A percentile compares a stretch with the other conserved stretches of the same genome.
Conservation (phyloP, 2,797 vertebrate species). For the Micromesistius poutassou region DNA sequence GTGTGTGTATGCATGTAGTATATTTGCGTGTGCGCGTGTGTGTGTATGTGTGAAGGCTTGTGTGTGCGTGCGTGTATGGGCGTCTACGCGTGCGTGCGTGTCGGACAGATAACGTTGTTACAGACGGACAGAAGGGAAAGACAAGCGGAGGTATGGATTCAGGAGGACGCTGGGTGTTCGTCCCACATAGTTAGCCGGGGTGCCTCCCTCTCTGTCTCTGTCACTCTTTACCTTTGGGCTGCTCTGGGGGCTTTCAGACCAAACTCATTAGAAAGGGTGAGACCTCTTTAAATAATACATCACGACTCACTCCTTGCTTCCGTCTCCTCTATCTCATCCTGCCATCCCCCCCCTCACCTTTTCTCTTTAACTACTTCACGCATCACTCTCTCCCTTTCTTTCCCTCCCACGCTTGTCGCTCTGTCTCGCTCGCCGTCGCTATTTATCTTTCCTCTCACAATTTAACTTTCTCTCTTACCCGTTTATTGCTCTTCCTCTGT, state of each 20-base stretch:
- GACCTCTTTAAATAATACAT: conserved; percentile 85
- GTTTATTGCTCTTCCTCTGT: conserved; percentile 49
- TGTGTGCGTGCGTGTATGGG: not conserved
- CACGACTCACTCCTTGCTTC: conserved; percentile 60
- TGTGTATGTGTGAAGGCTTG: not conserved
- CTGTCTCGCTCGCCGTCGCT: conserved; percentile 5
- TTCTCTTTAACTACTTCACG: conserved; percentile 35
- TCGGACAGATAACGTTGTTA: too few relatives aligned
- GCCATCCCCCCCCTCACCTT: conserved; percentile 27
- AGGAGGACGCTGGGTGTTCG: conserved; percentile 51
- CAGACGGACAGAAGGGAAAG: not conserved
- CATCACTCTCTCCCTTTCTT: conserved; percentile 23
- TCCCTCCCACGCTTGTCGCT: conserved; percentile 16
- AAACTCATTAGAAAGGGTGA: conserved; percentile 80
- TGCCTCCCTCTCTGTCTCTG: conserved; percentile 46
- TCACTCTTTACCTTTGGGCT: conserved; percentile 61
- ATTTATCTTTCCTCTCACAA: conserved; percentile 8
- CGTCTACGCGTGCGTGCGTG: not conserved
- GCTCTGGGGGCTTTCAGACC: conserved; percentile 74
- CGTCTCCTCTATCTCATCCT: conserved; percentile 48
- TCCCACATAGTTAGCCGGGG: conserved; percentile 29
- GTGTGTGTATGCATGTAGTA: not conserved
- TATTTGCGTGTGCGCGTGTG: too few relatives aligned
- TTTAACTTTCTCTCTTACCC: conserved; percentile 34
- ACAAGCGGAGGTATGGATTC: not conserved